Percentiles rank a stretch among this genome's conserved stretches.
These are phyloP conservation scores for Heliconius cydno DNA, from an alignment of 2,888 invertebrate genomes.

Conservation along the genomic window DNA sequence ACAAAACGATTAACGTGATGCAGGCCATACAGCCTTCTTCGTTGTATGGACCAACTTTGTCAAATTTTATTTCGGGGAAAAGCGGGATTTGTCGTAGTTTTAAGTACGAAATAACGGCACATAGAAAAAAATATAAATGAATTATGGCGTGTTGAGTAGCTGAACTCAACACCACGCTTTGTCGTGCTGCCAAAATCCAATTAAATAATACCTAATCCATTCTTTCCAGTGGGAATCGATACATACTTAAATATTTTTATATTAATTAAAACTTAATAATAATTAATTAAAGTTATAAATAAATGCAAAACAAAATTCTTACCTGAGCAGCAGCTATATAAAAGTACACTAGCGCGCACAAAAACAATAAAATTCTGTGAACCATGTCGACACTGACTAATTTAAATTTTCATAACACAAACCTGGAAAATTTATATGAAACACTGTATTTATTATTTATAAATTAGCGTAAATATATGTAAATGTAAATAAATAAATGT, in stretches of 20 bases:
- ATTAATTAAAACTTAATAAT: background rate
- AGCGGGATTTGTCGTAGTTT: too few relatives aligned
- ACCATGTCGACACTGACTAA: constrained; percentile 57
- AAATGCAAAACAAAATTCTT: constrained; percentile 46
- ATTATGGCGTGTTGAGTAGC: too few relatives aligned
- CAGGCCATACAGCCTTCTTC: too few relatives aligned
- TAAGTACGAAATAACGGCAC: too few relatives aligned
- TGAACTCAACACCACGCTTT: too few relatives aligned
- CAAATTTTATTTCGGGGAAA: too few relatives aligned
- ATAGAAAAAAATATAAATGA: too few relatives aligned
- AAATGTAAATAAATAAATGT: background rate
- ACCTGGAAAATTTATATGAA: constrained; percentile 25
- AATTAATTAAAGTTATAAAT: background rate
- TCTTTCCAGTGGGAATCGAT: too few relatives aligned
- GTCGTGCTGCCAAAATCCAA: too few relatives aligned
- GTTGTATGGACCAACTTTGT: too few relatives aligned
- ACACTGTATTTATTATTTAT: background rate
- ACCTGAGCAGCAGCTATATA: constrained; percentile 60
- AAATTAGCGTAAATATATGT: background rate
- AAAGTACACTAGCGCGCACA: constrained; percentile 59
- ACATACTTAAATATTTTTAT: background rate
- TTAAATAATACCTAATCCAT: too few relatives aligned
- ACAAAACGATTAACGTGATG: too few relatives aligned
- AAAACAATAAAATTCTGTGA: constrained; percentile 57
- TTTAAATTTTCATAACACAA: constrained; percentile 46